A percentile compares a stretch with the other conserved stretches of the same genome.
Conservation (phyloP, 2,888 invertebrate species). For the Drosophila picticornis region DNA sequence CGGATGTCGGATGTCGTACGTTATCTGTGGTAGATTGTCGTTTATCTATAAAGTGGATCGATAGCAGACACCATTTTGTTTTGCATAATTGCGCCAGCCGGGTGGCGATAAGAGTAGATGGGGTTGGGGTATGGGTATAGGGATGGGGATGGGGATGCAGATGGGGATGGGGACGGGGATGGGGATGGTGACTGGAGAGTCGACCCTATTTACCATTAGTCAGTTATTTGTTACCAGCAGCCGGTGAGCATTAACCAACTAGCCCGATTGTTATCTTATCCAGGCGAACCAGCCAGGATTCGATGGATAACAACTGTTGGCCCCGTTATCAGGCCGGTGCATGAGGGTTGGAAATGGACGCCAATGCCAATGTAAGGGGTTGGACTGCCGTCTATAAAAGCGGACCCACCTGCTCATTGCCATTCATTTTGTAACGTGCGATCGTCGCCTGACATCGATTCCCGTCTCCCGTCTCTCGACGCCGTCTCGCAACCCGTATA, state of each 20-base stretch:
- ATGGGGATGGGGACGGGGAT: conserved; percentile 19
- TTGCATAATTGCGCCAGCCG: conserved; percentile 72
- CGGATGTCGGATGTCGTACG: conserved; percentile 21
- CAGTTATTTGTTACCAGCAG: conserved; percentile 9
- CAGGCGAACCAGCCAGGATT: conserved; percentile 62
- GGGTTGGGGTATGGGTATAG: neutral
- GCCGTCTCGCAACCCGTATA: conserved; percentile 69
- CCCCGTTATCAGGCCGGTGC: conserved; percentile 4
- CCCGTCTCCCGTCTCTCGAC: conserved; percentile 9
- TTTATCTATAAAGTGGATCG: conserved; percentile 58
- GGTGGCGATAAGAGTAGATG: conserved; percentile 49
- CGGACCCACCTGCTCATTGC: conserved; percentile 72
- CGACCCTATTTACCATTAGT: conserved; percentile 41
- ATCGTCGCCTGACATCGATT: conserved; percentile 44
- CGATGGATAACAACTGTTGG: conserved; percentile 30
- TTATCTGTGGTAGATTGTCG: conserved; percentile 28
- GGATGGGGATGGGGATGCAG: conserved; percentile 3
- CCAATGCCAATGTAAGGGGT: conserved; percentile 25
- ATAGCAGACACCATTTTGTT: conserved; percentile 77
- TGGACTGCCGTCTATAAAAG: conserved; percentile 71
- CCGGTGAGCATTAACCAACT: conserved; percentile 23
- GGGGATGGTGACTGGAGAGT: neutral
- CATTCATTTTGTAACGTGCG: conserved; percentile 77
- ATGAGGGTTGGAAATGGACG: conserved; percentile 38
- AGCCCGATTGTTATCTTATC: conserved; percentile 72